Evolutionary conservation across 2,113 vertebrate species (phyloP).

Genomic region (Tetrax tetrax): DNA sequence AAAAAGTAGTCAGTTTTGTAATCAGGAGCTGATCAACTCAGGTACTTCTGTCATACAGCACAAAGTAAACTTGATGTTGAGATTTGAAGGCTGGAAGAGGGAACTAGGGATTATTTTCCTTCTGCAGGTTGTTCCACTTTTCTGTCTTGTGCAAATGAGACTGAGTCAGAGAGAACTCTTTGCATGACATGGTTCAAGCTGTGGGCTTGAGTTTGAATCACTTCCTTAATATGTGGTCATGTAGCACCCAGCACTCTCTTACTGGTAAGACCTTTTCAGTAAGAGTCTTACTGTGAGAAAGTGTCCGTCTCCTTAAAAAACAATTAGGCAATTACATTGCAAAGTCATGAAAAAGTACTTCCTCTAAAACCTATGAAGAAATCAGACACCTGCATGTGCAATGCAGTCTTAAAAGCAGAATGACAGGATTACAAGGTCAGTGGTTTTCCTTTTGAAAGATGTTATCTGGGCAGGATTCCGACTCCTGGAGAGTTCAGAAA

Average conservation of each 20-base stretch:
- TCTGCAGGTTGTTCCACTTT: background rate
- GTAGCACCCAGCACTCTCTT: background rate
- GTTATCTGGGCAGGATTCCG: conserved; percentile 2
- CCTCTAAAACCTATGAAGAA: conserved; percentile 45
- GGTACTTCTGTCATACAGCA: background rate
- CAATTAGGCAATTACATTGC: conserved; percentile 14
- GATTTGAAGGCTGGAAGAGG: background rate
- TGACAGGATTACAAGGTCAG: conserved; percentile 42
- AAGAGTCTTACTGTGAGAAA: background rate
- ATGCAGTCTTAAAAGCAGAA: conserved; percentile 7
- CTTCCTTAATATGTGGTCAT: background rate
- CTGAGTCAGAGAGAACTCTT: background rate
- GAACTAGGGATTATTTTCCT: background rate
- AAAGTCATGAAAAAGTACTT: conserved; percentile 46
- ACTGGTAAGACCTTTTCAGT: background rate
- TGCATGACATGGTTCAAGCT: background rate
- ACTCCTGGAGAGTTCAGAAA: background rate
- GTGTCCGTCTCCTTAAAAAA: conserved; percentile 29
- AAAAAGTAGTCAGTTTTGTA: background rate
- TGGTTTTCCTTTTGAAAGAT: conserved; percentile 29
- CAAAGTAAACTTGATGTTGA: background rate
- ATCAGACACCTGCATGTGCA: conserved; percentile 12
- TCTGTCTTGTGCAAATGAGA: background rate
- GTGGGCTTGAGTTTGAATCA: background rate
- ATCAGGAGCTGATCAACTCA: background rate